Percentiles rank a stretch among this genome's conserved stretches.
Conservation (phyloP, 35 echinoderm and acorn worm genomes). For the Apostichopus californicus region DNA sequence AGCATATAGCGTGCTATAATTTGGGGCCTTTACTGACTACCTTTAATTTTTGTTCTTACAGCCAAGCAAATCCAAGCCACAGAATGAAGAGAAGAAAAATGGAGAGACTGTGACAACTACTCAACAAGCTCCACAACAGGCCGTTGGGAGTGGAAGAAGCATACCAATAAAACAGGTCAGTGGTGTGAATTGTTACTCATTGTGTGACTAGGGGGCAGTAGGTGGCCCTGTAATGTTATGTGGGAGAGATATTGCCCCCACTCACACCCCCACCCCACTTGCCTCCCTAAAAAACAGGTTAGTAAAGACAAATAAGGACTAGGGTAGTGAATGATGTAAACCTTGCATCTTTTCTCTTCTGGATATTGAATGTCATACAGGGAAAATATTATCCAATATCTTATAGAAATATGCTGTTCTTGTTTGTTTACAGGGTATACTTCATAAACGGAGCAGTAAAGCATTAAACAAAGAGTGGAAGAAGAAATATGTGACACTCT, state of each 20-base stretch:
- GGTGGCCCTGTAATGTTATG: too few relatives aligned
- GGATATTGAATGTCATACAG: too few relatives aligned
- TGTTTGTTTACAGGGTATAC: slow-evolving; percentile 68
- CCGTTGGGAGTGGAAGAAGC: slow-evolving; percentile 91
- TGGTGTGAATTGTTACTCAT: not conserved
- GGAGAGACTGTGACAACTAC: slow-evolving; percentile 65
- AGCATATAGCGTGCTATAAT: too few relatives aligned
- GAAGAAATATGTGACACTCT: slow-evolving; percentile 97
- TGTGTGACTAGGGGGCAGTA: too few relatives aligned
- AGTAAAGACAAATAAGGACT: too few relatives aligned
- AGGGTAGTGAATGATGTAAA: too few relatives aligned
- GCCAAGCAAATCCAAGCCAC: slow-evolving; percentile 81
- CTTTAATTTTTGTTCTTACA: slow-evolving; percentile 36
- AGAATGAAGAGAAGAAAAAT: slow-evolving; percentile 80
- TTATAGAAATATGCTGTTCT: not conserved
- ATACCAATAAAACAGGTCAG: slow-evolving; percentile 98
- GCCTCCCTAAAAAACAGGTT: too few relatives aligned
- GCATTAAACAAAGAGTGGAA: slow-evolving; percentile 99
- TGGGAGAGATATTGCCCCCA: too few relatives aligned
- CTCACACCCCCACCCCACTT: too few relatives aligned
- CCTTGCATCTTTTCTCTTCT: too few relatives aligned
- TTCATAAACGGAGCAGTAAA: slow-evolving; percentile 98
- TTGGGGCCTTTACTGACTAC: too few relatives aligned
- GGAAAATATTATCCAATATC: too few relatives aligned
- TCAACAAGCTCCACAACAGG: slow-evolving; percentile 56